Evolutionary conservation across 2,113 vertebrate species (phyloP).

Genomic region (Pachyramphus minor): DNA sequence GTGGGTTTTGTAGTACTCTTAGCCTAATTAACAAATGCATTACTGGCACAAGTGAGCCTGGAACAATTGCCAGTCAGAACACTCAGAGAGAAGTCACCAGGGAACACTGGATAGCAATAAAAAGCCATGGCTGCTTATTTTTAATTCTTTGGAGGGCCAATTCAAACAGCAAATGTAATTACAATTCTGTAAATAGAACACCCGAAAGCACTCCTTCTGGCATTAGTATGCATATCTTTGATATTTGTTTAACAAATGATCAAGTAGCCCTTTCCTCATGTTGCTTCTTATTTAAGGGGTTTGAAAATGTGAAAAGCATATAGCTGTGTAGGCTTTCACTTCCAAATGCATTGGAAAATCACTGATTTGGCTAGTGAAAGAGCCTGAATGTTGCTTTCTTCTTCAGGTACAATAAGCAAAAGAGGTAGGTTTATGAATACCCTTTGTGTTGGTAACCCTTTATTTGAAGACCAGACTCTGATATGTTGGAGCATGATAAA

Average conservation of each 20-base stretch:
- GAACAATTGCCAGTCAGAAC: slow-evolving; percentile 50
- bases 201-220: slow-evolving; percentile 65
- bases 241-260: slow-evolving; percentile 68
- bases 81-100: slow-evolving; percentile 27
- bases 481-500: not conserved
- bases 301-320: slow-evolving; percentile 5
- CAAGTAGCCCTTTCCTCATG: slow-evolving; percentile 33
- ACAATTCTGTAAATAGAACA: slow-evolving; percentile 67
- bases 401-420: not conserved
- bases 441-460: not conserved
- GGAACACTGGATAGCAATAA: slow-evolving; percentile 50
- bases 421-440: not conserved
- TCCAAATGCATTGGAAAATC: not conserved
- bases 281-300: slow-evolving; percentile 41
- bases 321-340: not conserved
- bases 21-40: slow-evolving; percentile 38
- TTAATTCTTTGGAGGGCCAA: slow-evolving; percentile 68
- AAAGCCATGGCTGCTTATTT: slow-evolving; percentile 42
- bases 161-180: slow-evolving; percentile 73
- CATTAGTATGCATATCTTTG: slow-evolving; percentile 45
- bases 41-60: not conserved
- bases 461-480: not conserved
- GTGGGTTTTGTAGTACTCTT: slow-evolving; percentile 20
- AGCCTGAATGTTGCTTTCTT: not conserved
- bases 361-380: not conserved